Evolutionary conservation across 2,113 vertebrate genomes (phyloP).

Genomic region (Antechinus flavipes): DNA sequence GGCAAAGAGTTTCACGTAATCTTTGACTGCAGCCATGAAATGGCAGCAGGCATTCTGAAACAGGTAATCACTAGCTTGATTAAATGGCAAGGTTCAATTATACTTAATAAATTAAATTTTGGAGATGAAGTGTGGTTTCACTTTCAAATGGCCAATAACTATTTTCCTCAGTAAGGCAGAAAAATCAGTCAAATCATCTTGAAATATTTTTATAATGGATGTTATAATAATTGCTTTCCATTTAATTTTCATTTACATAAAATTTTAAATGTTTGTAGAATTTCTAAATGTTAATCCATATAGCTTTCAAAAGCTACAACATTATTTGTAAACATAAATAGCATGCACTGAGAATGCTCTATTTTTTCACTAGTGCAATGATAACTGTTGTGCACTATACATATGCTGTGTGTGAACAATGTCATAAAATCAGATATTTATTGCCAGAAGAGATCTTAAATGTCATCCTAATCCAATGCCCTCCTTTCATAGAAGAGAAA

Average conservation of each 20-base stretch:
- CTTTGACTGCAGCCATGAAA: constrained; percentile 98
- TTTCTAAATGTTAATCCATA: not conserved
- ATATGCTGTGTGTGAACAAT: not conserved
- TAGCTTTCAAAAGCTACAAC: constrained; percentile 20
- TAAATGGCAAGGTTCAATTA: constrained; percentile 55
- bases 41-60: constrained; percentile 98
- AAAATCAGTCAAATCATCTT: constrained; percentile 41
- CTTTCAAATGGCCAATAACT: not conserved
- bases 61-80: constrained; percentile 88
- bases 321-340: constrained; percentile 5
- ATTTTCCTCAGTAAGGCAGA: not conserved
- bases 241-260: constrained; percentile 45
- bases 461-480: not conserved
- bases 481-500: not conserved
- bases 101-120: constrained; percentile 45
- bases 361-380: not conserved
- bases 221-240: constrained; percentile 44
- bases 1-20: constrained; percentile 99
- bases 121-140: not conserved
- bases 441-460: not conserved
- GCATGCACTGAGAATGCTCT: constrained; percentile 14
- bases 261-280: constrained; percentile 14
- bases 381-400: not conserved
- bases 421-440: not conserved
- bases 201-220: constrained; percentile 52